Evolutionary conservation across 37 sponge, comb jelly and placozoan species (phyloP).

Genomic region (Chondrosia reniformis): DNA sequence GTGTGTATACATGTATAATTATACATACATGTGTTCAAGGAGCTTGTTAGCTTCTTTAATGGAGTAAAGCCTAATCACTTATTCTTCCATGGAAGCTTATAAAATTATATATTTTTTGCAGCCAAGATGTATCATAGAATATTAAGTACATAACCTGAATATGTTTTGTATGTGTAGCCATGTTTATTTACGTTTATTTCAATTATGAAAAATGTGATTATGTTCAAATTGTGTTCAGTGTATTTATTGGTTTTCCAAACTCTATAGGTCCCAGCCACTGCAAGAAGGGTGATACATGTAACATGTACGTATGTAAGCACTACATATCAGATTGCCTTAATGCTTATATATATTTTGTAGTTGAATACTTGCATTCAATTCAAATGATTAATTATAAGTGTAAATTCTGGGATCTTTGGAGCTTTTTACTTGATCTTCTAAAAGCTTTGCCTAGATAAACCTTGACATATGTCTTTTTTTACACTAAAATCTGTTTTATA

Average conservation of each 20-base stretch:
- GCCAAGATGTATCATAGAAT: no score
- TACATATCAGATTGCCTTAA: neutral
- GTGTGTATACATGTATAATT: neutral
- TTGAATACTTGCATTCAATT: neutral
- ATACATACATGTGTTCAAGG: neutral
- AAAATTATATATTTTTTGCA: no score
- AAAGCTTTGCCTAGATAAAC: no score
- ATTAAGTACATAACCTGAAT: no score
- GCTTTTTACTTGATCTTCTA: no score
- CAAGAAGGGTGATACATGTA: neutral
- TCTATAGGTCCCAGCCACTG: neutral
- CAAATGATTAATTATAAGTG: no score
- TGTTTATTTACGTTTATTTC: neutral
- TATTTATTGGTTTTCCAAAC: neutral
- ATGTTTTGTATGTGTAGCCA: neutral
- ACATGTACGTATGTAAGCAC: neutral
- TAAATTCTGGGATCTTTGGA: no score
- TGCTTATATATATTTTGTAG: neutral
- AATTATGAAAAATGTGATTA: neutral
- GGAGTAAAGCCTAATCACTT: neutral
- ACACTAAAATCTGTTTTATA: no score
- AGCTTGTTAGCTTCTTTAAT: neutral
- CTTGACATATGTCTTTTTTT: no score
- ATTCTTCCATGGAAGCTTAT: no score
- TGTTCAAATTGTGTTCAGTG: neutral